phyloP scores from a whole-genome alignment of 2,888 invertebrate species.

The Yponomeuta plumbellus region DNA sequence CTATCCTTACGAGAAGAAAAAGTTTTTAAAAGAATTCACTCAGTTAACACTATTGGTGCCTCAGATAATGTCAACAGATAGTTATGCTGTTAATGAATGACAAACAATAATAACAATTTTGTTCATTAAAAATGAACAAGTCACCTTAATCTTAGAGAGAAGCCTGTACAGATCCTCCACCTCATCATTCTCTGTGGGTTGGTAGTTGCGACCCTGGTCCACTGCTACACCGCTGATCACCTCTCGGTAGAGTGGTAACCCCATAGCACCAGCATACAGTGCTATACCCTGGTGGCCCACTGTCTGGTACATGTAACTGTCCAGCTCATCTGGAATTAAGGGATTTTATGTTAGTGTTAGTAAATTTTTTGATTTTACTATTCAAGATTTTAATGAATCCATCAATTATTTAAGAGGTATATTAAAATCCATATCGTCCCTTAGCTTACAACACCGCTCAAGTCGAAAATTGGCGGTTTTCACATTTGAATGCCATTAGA shows the following conservation, averaged over 20 bases:
- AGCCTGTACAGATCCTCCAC: conserved; percentile 97
- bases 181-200: conserved; percentile 91
- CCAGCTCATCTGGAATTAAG: conserved; percentile 85
- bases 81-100: no score
- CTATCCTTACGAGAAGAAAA: no score
- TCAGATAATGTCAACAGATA: no score
- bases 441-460: no score
- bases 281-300: conserved; percentile 97
- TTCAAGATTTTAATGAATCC: background rate
- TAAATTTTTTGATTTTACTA: conserved; percentile 8
- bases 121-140: background rate
- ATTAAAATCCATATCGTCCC: no score
- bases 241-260: conserved; percentile 90
- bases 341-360: conserved; percentile 18
- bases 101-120: background rate
- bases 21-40: no score
- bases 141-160: conserved; percentile 84
- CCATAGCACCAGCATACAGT: conserved; percentile 95
- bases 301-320: conserved; percentile 99
- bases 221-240: conserved; percentile 90
- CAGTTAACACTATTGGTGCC: no score
- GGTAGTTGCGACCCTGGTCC: conserved; percentile 86
- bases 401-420: background rate
- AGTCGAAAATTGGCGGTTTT: no score
- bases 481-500: no score